Base-by-base conservation (phyloP, 2,113 vertebrate species). In the Mesitornis unicolor region DNA sequence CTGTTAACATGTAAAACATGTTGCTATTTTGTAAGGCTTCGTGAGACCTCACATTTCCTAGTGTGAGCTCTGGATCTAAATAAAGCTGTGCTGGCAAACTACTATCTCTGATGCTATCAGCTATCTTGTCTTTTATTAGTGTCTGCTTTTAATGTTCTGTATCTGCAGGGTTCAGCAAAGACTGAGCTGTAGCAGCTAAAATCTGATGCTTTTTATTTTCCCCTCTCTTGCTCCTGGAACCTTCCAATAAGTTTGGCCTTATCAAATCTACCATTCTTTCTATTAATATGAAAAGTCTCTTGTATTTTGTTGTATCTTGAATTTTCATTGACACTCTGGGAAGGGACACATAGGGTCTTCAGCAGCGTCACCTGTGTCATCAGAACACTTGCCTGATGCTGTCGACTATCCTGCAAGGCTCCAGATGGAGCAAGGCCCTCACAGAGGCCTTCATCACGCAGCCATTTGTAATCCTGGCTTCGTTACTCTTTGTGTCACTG, bases 31-130 rank as follows among this genome's bases (percentile, higher is more conserved):
- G 87, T 87, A 91, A 82, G 78, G 70, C 31, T 94, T 87, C 2
- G 0, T 94, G 93, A 87, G 84, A 94, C 84, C 81, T 94, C 61
- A 61, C 85, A 88, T 79, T 79, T 97, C 57, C 25, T 85, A 74
- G 74, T 61, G 79, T 92, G 89, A 94, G 50, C 80, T 76, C 71
- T 92, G 28, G 43, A 17, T 87, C 85, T 95, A 97, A 85, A 88
- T 91, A 93, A 94, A 96, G 89, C 70, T 87, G 57, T 93, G 51
- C 73, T 91, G 81, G 57, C 74, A 94, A 94, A 61, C 45, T 68
- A 45, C 53, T 48, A 42, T 85, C 78, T 87, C 56, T 85, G 43
- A 87, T 83, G 67, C 70, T 71, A 82, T 43, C 88, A 95, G 61
- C 43, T 88, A 56, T 76, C 88, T 91, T 85, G 51, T 51, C 74